A percentile compares a stretch with the other conserved stretches of the same genome.
phyloP scores from a whole-genome alignment of 2,888 invertebrate genomes.

The Troides helena region DNA sequence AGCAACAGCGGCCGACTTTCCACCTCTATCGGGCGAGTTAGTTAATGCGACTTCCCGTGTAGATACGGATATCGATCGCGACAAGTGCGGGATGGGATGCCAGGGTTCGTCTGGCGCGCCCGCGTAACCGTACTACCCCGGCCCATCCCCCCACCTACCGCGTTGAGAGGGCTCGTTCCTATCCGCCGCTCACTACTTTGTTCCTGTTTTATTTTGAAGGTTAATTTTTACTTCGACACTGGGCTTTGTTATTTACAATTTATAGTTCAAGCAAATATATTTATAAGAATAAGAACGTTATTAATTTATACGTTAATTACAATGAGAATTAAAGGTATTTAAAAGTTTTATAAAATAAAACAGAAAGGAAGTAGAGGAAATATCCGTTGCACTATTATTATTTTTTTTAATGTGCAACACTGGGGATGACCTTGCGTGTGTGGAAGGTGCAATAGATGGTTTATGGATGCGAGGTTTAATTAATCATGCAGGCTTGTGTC shows the following conservation, averaged over 20 bases:
- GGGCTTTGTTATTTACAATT: slow-evolving; percentile 16
- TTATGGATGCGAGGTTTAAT: slow-evolving; percentile 62
- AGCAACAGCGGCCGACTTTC: slow-evolving; percentile 75
- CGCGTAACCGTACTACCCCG: slow-evolving; percentile 56
- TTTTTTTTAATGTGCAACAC: slow-evolving; percentile 34
- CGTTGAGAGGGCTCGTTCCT: slow-evolving; percentile 63
- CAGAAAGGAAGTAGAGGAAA: not conserved
- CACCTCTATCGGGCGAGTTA: slow-evolving; percentile 65
- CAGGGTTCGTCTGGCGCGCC: slow-evolving; percentile 74
- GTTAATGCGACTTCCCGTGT: slow-evolving; percentile 74
- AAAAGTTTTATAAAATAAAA: not conserved
- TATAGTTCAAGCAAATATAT: not conserved
- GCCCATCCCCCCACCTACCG: slow-evolving; percentile 42
- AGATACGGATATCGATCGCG: slow-evolving; percentile 75
- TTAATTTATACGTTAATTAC: not conserved
- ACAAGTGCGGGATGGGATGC: slow-evolving; percentile 70
- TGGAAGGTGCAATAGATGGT: slow-evolving; percentile 60
- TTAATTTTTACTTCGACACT: slow-evolving; percentile 69
- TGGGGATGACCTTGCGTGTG: slow-evolving; percentile 70
- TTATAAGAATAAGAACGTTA: not conserved
- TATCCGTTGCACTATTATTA: not conserved
- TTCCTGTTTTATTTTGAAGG: slow-evolving; percentile 78
- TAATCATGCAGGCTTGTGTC: slow-evolving; percentile 75
- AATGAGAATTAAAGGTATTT: not conserved
- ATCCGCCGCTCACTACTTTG: slow-evolving; percentile 71